These are phyloP conservation scores for Thumatha senex DNA, from an alignment of 2,888 invertebrate genomes.

Conservation along the genomic window DNA sequence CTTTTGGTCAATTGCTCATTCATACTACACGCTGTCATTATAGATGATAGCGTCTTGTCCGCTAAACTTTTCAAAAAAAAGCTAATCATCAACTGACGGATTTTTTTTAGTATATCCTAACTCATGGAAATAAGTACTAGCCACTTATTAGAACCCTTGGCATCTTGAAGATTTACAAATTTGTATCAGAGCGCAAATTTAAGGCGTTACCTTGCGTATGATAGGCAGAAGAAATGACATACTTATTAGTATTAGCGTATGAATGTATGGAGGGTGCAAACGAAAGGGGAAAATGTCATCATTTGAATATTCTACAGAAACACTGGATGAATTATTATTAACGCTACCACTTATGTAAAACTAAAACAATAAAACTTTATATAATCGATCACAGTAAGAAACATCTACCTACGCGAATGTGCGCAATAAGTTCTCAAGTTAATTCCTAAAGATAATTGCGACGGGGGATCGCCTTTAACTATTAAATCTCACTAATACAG, in stretches of 20 bases:
- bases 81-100: no score
- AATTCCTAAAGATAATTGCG: conserved; percentile 39
- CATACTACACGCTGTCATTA: no score
- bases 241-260: conserved; percentile 13
- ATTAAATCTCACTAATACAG: conserved; percentile 34
- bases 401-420: conserved; percentile 80
- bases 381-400: conserved; percentile 79
- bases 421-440: conserved; percentile 72
- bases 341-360: conserved; percentile 37
- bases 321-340: conserved; percentile 26
- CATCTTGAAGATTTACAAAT: conserved; percentile 13
- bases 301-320: conserved; percentile 15
- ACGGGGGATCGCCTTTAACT: conserved; percentile 42
- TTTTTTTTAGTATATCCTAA: no score
- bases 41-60: no score
- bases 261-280: conserved; percentile 9
- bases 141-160: conserved; percentile 8
- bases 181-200: conserved; percentile 1
- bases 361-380: conserved; percentile 48
- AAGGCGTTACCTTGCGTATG: conserved; percentile 15
- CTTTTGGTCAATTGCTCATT: no score
- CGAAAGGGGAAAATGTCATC: conserved; percentile 5
- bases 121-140: not conserved
- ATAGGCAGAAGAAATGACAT: conserved; percentile 16
- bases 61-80: no score